These are phyloP conservation scores for Aphelinus atriplicis DNA, from an alignment of 1,140 invertebrate species.

Conservation along the genomic window DNA sequence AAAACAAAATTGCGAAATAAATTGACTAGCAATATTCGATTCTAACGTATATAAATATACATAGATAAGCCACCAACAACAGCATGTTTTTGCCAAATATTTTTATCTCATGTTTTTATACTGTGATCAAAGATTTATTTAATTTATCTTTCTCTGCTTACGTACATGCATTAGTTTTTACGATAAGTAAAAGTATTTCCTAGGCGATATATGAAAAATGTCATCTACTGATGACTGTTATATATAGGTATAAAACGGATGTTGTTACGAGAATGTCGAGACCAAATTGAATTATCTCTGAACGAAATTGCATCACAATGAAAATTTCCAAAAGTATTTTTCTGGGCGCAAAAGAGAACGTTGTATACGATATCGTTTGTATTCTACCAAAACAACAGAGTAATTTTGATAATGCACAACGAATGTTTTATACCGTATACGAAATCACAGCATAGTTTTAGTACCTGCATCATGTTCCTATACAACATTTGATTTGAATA, in stretches of 20 bases:
- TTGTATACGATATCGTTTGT: too few relatives aligned
- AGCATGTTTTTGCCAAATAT: constrained; percentile 24
- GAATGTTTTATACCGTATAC: constrained; percentile 33
- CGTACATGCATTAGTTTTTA: background rate
- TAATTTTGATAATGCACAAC: background rate
- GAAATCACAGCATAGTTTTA: constrained; percentile 34
- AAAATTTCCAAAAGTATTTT: constrained; percentile 9
- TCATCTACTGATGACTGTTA: too few relatives aligned
- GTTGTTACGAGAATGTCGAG: too few relatives aligned
- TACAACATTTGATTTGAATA: constrained; percentile 57
- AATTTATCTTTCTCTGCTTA: too few relatives aligned
- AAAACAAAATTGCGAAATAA: too few relatives aligned
- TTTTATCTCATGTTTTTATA: constrained; percentile 14
- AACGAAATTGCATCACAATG: too few relatives aligned
- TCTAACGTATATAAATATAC: constrained; percentile 7
- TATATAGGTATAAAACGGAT: too few relatives aligned
- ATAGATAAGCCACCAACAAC: constrained; percentile 2
- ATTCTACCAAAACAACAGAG: background rate
- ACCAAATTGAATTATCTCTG: too few relatives aligned
- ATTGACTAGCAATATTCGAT: too few relatives aligned
- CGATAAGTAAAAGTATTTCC: too few relatives aligned
- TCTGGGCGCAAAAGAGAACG: background rate
- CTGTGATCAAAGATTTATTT: constrained; percentile 20
- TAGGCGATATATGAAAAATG: too few relatives aligned
- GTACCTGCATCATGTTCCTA: constrained; percentile 50